These are phyloP conservation scores for Caenorhabditis sp. DNA, from an alignment of 2,888 invertebrate species.

Conservation along the genomic window DNA sequence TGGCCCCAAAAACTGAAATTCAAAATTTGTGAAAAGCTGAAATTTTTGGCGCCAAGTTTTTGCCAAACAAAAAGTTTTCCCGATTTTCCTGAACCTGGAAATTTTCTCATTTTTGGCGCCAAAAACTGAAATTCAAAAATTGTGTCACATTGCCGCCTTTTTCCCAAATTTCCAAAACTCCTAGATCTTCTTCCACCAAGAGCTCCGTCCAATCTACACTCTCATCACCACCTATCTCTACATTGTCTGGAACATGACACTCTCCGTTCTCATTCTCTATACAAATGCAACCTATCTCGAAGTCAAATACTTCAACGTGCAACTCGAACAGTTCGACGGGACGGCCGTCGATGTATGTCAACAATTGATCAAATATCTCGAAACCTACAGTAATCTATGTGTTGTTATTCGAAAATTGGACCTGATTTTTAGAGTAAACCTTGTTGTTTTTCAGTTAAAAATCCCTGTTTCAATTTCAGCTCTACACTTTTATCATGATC, in stretches of 20 bases:
- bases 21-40: too few species aligned
- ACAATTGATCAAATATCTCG: slow-evolving; percentile 33
- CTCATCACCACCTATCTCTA: slow-evolving; percentile 42
- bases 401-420: slow-evolving; percentile 45
- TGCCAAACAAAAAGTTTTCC: too few species aligned
- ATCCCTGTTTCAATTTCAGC: slow-evolving; percentile 23
- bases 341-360: slow-evolving; percentile 13
- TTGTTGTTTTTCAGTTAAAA: too few species aligned
- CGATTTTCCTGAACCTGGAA: too few species aligned
- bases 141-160: neutral
- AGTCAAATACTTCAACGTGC: slow-evolving; percentile 45
- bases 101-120: too few species aligned
- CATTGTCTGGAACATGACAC: slow-evolving; percentile 44
- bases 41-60: too few species aligned
- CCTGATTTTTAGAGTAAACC: slow-evolving; percentile 29
- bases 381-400: slow-evolving; percentile 38
- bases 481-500: slow-evolving; percentile 51
- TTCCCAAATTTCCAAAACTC: neutral
- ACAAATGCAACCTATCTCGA: slow-evolving; percentile 47
- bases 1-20: too few species aligned
- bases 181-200: slow-evolving; percentile 39
- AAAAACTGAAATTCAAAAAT: too few species aligned
- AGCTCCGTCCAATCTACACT: slow-evolving; percentile 37
- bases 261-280: slow-evolving; percentile 46
- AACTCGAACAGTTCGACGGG: slow-evolving; percentile 42